A percentile compares a stretch with the other conserved stretches of the same genome.
Evolutionary conservation across 2,797 vertebrate species (phyloP).

Genomic region (Chiroxiphia lanceolata): DNA sequence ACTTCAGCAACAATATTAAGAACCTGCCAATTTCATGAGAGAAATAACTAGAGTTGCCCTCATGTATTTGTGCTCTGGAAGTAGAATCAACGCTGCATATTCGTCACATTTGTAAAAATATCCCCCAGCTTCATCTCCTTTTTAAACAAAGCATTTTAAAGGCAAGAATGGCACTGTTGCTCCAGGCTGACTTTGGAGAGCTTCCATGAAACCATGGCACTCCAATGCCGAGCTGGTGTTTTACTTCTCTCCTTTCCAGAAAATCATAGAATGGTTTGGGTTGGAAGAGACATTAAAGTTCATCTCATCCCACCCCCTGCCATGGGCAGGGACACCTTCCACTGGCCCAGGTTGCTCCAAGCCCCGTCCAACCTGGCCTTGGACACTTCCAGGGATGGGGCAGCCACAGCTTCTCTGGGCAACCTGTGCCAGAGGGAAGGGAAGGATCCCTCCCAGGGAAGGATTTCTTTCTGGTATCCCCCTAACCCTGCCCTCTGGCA

Average conservation of each 20-base stretch:
- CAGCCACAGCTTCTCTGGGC: neutral
- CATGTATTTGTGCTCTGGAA: neutral
- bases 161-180: neutral
- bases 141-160: neutral
- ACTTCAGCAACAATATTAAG: neutral
- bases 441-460: neutral
- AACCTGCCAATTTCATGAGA: neutral
- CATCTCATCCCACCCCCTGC: neutral
- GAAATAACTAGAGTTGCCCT: neutral
- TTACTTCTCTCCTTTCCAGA: neutral
- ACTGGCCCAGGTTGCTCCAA: fast-evolving
- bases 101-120: neutral
- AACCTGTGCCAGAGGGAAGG: neutral
- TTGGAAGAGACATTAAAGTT: neutral
- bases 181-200: neutral
- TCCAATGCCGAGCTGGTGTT: fast-evolving
- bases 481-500: neutral
- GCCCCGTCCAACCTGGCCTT: neutral
- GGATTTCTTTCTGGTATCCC: neutral
- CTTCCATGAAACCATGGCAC: neutral
- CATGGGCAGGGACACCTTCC: neutral
- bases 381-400: neutral
- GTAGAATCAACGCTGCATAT: neutral
- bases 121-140: neutral
- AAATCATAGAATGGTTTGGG: neutral